Conservation (phyloP, 2,113 vertebrate species). For the Axis porcinus region DNA sequence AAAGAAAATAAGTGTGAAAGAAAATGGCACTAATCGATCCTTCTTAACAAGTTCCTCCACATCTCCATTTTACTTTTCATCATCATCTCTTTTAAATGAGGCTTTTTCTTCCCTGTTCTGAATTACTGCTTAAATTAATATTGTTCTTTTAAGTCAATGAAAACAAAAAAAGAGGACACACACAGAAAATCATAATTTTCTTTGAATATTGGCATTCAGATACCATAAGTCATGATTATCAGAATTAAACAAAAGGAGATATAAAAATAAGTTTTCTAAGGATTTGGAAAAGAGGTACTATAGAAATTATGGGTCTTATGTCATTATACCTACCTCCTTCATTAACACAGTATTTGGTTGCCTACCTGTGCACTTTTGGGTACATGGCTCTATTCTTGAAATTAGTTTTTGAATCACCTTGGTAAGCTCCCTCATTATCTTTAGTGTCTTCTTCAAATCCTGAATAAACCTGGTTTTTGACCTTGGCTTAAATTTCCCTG, state of each 20-base stretch:
- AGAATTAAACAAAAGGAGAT: neutral
- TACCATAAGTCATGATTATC: neutral
- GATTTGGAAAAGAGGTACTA: neutral
- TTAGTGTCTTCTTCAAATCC: neutral
- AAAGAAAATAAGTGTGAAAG: neutral
- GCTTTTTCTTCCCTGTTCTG: neutral
- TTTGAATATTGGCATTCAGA: neutral
- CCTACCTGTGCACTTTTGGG: too few relatives aligned
- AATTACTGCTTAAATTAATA: conserved; percentile 9
- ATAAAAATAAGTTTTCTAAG: neutral
- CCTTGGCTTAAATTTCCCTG: neutral
- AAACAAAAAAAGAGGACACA: neutral
- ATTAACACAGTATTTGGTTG: neutral
- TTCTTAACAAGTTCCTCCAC: neutral
- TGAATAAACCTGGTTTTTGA: neutral
- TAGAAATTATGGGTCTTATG: neutral
- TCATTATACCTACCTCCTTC: neutral
- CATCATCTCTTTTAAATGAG: neutral
- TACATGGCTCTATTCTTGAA: neutral
- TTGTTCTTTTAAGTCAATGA: neutral
- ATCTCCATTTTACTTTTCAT: neutral
- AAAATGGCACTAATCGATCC: neutral
- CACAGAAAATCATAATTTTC: neutral
- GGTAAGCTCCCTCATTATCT: neutral
- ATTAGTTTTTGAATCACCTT: neutral